phyloP scores from a whole-genome alignment of 30 jellyfish, hydroid and myxozoan species.

The Aurelia aurita region DNA sequence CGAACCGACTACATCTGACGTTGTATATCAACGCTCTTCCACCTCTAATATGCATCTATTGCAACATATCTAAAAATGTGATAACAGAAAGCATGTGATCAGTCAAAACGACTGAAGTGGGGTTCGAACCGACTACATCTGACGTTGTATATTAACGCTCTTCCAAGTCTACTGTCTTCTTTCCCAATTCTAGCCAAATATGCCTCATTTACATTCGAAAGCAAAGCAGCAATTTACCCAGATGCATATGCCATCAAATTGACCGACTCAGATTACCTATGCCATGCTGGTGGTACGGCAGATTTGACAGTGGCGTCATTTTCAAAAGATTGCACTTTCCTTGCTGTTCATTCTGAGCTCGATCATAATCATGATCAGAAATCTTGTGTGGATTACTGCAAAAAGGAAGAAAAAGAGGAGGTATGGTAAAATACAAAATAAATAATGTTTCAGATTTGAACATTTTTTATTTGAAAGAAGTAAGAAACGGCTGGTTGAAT shows the following conservation, averaged over 20 bases:
- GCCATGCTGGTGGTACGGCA: conserved; percentile 76
- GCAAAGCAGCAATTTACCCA: conserved; percentile 44
- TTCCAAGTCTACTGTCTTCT: neutral
- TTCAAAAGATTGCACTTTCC: conserved; percentile 64
- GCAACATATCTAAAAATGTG: no score
- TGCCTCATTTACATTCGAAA: conserved; percentile 49
- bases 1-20: no score
- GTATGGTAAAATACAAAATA: no score
- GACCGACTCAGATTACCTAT: conserved; percentile 33
- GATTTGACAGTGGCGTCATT: conserved; percentile 41
- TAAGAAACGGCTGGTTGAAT: no score
- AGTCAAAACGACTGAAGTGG: no score
- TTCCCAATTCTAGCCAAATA: conserved; percentile 19
- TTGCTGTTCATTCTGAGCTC: conserved; percentile 52
- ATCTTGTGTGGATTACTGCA: conserved; percentile 66
- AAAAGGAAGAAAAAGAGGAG: conserved; percentile 30
- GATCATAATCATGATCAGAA: conserved; percentile 58
- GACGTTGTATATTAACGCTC: neutral
- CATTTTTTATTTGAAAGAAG: no score
- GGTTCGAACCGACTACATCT: no score
- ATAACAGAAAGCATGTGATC: no score
- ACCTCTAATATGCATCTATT: no score
- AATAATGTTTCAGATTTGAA: no score
- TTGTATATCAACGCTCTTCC: no score
- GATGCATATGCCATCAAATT: conserved; percentile 55